These are phyloP conservation scores for Hucho hucho DNA, from an alignment of 2,113 vertebrate genomes.

Conservation along the genomic window DNA sequence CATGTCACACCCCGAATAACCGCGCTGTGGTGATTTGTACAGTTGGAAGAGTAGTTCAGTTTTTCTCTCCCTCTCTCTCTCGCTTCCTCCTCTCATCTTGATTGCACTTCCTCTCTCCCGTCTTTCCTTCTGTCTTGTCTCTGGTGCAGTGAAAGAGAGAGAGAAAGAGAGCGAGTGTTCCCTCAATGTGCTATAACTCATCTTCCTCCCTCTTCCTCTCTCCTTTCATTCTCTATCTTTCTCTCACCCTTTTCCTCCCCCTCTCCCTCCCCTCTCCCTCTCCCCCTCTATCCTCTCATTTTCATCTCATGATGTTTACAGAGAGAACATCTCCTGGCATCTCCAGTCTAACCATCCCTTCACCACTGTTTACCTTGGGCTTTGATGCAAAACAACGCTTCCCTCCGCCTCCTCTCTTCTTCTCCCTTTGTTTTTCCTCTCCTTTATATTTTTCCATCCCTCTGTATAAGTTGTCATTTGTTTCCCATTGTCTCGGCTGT, in stretches of 20 bases:
- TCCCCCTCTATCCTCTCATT: constrained; percentile 2
- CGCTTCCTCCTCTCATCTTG: not conserved
- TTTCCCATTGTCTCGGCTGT: constrained; percentile 92
- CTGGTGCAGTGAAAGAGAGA: no score
- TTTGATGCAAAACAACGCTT: not conserved
- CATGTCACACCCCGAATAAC: constrained; percentile 73
- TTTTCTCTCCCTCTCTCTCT: constrained; percentile 35
- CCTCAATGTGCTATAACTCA: not conserved
- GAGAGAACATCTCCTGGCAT: constrained; percentile 51
- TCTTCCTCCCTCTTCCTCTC: constrained; percentile 15
- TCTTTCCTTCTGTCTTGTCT: not conserved
- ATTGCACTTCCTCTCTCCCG: not conserved
- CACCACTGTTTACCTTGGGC: constrained; percentile 11
- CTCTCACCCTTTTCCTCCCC: not conserved
- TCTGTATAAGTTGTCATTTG: constrained; percentile 76
- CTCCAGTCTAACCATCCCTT: constrained; percentile 41
- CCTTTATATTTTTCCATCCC: constrained; percentile 8
- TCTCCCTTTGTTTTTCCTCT: constrained; percentile 53
- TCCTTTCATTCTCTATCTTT: not conserved
- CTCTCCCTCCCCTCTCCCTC: no score
- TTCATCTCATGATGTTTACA: constrained; percentile 36
- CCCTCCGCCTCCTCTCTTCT: not conserved
- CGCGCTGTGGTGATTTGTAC: constrained; percentile 67
- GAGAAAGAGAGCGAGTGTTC: no score
- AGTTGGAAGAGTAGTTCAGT: constrained; percentile 62